These are phyloP conservation scores for Brachypalpus laphriformis DNA, from an alignment of 2,888 invertebrate genomes.

Conservation along the genomic window DNA sequence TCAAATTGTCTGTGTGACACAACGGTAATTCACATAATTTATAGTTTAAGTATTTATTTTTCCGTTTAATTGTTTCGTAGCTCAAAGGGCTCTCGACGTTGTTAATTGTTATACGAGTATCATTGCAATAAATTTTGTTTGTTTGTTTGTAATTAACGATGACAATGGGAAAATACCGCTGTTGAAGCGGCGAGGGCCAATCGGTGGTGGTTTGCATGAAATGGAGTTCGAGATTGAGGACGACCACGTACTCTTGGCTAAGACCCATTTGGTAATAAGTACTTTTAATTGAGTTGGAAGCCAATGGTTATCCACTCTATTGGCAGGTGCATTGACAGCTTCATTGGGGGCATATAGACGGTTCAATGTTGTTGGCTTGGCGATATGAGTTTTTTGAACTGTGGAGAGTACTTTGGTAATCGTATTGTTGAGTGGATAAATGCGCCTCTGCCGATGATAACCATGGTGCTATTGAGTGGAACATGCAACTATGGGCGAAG, in stretches of 20 bases:
- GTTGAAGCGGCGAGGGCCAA: conserved; percentile 3
- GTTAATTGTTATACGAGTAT: neutral
- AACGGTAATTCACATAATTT: conserved; percentile 45
- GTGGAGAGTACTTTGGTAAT: neutral
- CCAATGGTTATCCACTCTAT: neutral
- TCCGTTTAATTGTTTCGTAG: neutral
- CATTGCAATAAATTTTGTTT: neutral
- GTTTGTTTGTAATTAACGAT: conserved; percentile 2
- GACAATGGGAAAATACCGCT: conserved; percentile 26
- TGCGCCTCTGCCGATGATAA: neutral
- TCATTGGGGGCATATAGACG: neutral
- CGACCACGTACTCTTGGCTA: conserved; percentile 18
- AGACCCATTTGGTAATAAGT: conserved; percentile 8
- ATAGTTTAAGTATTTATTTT: conserved; percentile 6
- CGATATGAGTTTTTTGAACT: neutral
- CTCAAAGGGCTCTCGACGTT: neutral
- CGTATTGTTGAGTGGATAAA: neutral
- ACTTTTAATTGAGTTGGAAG: conserved; percentile 12
- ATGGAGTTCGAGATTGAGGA: conserved; percentile 22
- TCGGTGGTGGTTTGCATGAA: neutral
- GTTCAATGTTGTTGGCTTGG: neutral
- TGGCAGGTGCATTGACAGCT: neutral
- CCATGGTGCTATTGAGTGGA: no score
- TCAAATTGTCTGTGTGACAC: conserved; percentile 7
- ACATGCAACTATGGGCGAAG: no score